phyloP scores from a whole-genome alignment of 2,797 vertebrate species.

The Phalanger gymnotis region DNA sequence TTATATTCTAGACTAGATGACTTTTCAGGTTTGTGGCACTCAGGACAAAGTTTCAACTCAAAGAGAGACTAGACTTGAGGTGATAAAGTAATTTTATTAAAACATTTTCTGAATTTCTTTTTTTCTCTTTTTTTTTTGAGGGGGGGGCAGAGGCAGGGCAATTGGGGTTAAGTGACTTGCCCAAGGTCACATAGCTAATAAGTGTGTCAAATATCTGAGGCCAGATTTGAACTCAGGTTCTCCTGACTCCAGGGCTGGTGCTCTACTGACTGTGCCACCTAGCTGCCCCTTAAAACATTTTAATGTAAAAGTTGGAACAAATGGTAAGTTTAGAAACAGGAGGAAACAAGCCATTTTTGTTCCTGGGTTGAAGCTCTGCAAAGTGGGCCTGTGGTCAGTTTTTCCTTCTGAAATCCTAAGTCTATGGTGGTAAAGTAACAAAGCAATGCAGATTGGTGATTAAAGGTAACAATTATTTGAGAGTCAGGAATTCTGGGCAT shows the following conservation, averaged over 20 bases:
- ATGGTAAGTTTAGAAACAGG: conserved; percentile 10
- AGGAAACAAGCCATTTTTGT: conserved; percentile 22
- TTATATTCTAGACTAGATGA: conserved; percentile 32
- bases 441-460: too few relatives aligned
- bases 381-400: not conserved
- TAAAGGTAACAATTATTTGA: too few relatives aligned
- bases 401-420: conserved; percentile 12
- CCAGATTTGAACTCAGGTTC: too few relatives aligned
- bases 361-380: conserved; percentile 7
- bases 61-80: conserved; percentile 51
- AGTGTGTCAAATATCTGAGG: too few relatives aligned
- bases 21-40: conserved; percentile 47
- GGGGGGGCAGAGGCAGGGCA: too few relatives aligned
- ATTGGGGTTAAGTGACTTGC: too few relatives aligned
- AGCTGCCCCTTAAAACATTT: conserved; percentile 37
- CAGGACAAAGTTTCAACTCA: conserved; percentile 49
- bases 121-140: too few relatives aligned
- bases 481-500: not conserved
- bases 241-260: too few relatives aligned
- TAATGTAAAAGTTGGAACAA: conserved; percentile 36
- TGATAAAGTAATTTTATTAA: conserved; percentile 26
- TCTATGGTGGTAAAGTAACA: too few relatives aligned
- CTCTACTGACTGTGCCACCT: too few relatives aligned
- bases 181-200: too few relatives aligned
- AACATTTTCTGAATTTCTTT: too few relatives aligned